Conservation (phyloP, 2,888 invertebrate genomes). For the Pristionchus fissidentatus region DNA sequence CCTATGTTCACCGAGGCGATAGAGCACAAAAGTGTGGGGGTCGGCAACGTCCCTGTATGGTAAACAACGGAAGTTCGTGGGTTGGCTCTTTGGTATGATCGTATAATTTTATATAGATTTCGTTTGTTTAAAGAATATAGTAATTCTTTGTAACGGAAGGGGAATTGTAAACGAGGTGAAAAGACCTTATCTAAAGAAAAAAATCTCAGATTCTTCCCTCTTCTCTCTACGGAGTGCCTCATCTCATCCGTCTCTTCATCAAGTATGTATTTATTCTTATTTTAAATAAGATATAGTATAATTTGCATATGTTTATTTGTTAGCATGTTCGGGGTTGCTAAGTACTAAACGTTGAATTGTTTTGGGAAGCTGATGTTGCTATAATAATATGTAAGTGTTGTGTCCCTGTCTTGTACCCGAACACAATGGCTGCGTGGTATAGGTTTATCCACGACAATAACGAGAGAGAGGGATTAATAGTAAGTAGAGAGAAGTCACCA, state of each 20-base stretch:
- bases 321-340: neutral
- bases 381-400: neutral
- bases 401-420: neutral
- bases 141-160: too few relatives aligned
- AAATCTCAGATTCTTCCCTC: conserved; percentile 24
- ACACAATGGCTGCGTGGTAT: too few relatives aligned
- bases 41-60: too few relatives aligned
- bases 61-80: too few relatives aligned
- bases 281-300: neutral
- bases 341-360: neutral
- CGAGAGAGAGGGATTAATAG: too few relatives aligned
- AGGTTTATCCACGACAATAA: neutral
- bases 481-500: too few relatives aligned
- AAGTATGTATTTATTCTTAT: neutral
- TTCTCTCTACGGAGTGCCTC: conserved; percentile 6
- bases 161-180: neutral
- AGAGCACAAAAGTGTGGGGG: too few relatives aligned
- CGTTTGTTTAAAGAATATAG: neutral
- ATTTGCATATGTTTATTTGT: neutral
- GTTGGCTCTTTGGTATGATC: too few relatives aligned
- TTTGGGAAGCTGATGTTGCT: neutral
- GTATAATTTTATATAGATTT: neutral
- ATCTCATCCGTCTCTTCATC: conserved; percentile 40
- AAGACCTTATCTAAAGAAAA: too few relatives aligned
- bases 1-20: too few relatives aligned